Percentiles rank a stretch among this genome's conserved stretches.
Conservation (phyloP, 2,113 vertebrate genomes). For the Pandion haliaetus region DNA sequence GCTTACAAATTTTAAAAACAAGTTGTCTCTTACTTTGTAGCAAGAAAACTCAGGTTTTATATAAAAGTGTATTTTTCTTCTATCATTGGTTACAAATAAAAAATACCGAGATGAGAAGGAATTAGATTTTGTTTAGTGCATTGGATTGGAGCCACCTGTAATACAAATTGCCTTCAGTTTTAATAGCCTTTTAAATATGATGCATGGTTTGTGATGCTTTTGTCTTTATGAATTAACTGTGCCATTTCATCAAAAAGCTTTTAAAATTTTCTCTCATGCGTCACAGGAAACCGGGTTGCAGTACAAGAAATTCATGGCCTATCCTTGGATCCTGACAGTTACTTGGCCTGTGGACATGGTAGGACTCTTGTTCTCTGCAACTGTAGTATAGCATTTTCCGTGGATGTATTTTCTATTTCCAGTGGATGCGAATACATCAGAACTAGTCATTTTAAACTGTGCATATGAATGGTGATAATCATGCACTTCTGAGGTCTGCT, state of each 20-base stretch:
- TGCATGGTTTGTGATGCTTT: neutral
- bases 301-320: slow-evolving; percentile 90
- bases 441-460: neutral
- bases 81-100: neutral
- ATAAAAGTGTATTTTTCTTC: neutral
- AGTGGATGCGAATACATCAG: neutral
- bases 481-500: neutral
- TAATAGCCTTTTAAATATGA: neutral
- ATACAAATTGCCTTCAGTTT: neutral
- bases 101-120: neutral
- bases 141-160: neutral
- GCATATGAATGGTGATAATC: neutral
- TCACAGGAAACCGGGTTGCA: slow-evolving; percentile 84
- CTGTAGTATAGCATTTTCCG: neutral
- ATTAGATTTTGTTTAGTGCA: neutral
- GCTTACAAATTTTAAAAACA: neutral
- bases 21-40: neutral
- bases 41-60: neutral
- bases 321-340: slow-evolving; percentile 93
- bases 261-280: neutral
- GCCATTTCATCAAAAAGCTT: neutral
- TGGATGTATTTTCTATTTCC: neutral
- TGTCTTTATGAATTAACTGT: neutral
- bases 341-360: slow-evolving; percentile 89
- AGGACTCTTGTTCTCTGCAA: neutral